Base-by-base conservation (phyloP, 2,113 vertebrate species). In the Podarcis muralis region DNA sequence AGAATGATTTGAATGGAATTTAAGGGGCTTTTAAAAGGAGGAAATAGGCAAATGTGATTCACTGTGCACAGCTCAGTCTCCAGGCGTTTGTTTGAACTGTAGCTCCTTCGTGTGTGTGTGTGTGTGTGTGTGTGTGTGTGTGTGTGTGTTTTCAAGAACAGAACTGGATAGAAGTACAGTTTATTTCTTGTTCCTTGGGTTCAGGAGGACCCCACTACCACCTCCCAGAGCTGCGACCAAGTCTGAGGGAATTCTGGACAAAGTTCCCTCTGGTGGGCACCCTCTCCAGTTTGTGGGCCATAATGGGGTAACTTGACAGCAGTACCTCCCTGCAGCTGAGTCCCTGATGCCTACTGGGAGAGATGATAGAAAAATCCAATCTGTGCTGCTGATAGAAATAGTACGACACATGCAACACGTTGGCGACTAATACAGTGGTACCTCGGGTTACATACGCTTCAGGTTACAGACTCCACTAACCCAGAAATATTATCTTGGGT, bases 11-110 rank as follows among this genome's bases (percentile, higher is more conserved):
- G 88, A 86, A 86, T 83, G 78, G 27, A 85, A 92, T 72, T 88
- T 66, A 84, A 94, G 35, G 37, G n/a, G 71, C 0, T 35, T 0
- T 93, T 91, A 89, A 94, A 94, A 92, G 90, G 91, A 93, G 85
- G 4, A 2, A 93, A 90, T 83, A 84, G 76, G 84, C 1, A 22
- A 86, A 86, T 81, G 80, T 71, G 88, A 87, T 92, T 90, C 83
- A 90, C 76, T 0, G 0, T 65, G 30, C 27, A 75, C 88, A 78
- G 86, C 87, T 30, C 0, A 18, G n/a, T 90, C 79, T 84, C 69
- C 62, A 92, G 88, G 89, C 1, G 53, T 88, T 92, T 85, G 78
- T 75, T 90, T 91, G 32, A 81, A 84, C 88, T 93, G 80, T 86
- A 48, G 80, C 81, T 88, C 69, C 37, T 88, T 76, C 40, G 32